Base-by-base conservation (phyloP, 2,797 vertebrate genomes). In the Bradypodion ventrale region DNA sequence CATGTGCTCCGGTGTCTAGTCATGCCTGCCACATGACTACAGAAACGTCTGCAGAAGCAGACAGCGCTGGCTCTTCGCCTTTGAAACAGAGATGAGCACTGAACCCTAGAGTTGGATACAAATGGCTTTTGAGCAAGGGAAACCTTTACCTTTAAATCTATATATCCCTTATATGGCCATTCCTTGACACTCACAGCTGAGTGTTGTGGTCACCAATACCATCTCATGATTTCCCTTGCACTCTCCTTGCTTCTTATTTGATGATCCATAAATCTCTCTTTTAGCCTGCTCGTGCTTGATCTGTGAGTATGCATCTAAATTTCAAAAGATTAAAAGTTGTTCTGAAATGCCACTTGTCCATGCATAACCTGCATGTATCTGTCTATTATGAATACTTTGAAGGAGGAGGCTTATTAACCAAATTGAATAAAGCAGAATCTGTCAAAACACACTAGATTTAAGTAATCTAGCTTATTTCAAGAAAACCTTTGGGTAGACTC, bases 391-490 rank as follows among this genome's bases (percentile, higher is more conserved):
- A 21, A 62, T 62, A 23, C 49, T 62, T 65, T 27, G 10, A 65
- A 5, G 49, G 3, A 35, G n/a, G 60, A 56, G 19, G 10, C 29
- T 82, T 46, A 73, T 25, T 12, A 32, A 52, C 19, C 40, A 44
- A 1, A 73, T 23, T 19, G 5, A 35, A 44, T 52, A 7, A 7
- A 9, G 7, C 13, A 23, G 23, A 66, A 78, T 44, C 12, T 78
- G 2, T 42, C 72, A 74, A 49, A 19, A 29, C 72, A 49, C 19
- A 1, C 32, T 19, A 75, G 2, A 25, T 68, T 49, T 29, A 0
- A 12, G 82, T 80, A 91, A 82, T 49, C 79, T 80, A 46, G 2
- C n/a, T 32, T 52, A 72, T 84, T n/a, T 72, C 83, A 4, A 74
- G 82, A 85, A 81, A 69, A 19, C 40, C 25, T 75, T 80, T 60